Conservation (phyloP, 37 sponge, comb jelly and placozoan species). For the Tethya wilhelma region DNA sequence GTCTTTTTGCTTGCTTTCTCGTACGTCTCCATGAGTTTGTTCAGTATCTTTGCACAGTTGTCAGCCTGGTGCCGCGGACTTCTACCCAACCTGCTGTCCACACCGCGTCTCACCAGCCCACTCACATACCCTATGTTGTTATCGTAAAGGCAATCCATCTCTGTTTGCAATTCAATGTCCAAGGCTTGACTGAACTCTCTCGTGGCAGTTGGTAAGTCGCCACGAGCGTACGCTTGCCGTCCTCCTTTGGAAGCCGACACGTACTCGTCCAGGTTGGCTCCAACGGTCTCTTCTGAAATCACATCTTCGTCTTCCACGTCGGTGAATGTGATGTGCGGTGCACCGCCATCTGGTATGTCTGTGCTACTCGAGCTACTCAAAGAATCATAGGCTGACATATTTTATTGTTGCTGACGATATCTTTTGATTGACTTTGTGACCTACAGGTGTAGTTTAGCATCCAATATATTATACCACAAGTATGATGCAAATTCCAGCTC, state of each 20-base stretch:
- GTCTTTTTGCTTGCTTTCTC: constrained; percentile 19
- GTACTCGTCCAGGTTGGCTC: constrained; percentile 53
- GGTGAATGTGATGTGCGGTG: background rate
- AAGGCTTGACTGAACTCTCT: constrained; percentile 65
- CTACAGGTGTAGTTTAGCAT: no score
- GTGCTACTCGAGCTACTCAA: background rate
- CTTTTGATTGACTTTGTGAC: no score
- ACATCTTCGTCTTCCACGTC: background rate
- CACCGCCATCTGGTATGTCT: background rate
- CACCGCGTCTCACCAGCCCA: constrained; percentile 44
- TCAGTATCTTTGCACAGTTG: constrained; percentile 29
- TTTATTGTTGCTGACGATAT: no score
- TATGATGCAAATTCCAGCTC: no score
- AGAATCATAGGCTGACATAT: no score
- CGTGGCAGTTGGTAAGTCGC: constrained; percentile 45
- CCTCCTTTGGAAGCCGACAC: constrained; percentile 39
- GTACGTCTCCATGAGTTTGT: constrained; percentile 26
- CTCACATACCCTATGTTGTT: constrained; percentile 45
- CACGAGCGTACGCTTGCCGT: constrained; percentile 39
- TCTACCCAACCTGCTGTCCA: constrained; percentile 2
- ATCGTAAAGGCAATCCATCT: constrained; percentile 61
- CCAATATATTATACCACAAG: no score
- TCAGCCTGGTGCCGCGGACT: background rate
- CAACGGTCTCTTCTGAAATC: constrained; percentile 19
- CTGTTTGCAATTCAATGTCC: constrained; percentile 53